phyloP scores from a whole-genome alignment of 2,888 invertebrate genomes.

The Trachelus iudaicus region DNA sequence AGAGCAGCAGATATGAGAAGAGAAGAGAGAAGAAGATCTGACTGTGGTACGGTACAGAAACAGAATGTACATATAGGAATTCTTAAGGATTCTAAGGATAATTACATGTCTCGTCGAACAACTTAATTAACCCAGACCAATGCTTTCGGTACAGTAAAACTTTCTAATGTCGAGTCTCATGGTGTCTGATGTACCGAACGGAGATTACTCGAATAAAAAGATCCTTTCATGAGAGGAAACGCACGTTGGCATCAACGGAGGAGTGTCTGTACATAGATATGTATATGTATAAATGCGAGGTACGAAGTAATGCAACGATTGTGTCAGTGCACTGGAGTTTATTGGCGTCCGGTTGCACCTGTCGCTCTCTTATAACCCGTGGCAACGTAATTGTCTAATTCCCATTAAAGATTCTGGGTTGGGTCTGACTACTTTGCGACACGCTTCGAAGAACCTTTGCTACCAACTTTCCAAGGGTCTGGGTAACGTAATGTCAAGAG shows the following conservation, averaged over 20 bases:
- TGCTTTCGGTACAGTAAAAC: background rate
- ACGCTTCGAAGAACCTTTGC: background rate
- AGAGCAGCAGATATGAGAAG: background rate
- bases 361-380: constrained; percentile 38
- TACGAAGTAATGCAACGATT: background rate
- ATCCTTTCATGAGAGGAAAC: background rate
- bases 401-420: constrained; percentile 35
- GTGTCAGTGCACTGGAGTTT: background rate
- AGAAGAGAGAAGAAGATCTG: too few species aligned
- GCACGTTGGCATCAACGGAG: background rate
- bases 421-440: constrained; percentile 27
- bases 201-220: background rate
- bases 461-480: background rate
- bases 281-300: background rate
- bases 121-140: background rate
- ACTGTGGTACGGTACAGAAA: background rate
- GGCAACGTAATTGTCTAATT: constrained; percentile 44
- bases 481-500: background rate
- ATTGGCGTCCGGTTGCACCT: constrained; percentile 58
- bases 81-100: background rate
- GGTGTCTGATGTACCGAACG: background rate
- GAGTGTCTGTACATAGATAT: background rate
- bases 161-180: background rate
- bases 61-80: background rate
- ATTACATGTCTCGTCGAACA: background rate